Evolutionary conservation across 2,113 vertebrate genomes (phyloP).

Genomic region (Chaenogobius annularis): DNA sequence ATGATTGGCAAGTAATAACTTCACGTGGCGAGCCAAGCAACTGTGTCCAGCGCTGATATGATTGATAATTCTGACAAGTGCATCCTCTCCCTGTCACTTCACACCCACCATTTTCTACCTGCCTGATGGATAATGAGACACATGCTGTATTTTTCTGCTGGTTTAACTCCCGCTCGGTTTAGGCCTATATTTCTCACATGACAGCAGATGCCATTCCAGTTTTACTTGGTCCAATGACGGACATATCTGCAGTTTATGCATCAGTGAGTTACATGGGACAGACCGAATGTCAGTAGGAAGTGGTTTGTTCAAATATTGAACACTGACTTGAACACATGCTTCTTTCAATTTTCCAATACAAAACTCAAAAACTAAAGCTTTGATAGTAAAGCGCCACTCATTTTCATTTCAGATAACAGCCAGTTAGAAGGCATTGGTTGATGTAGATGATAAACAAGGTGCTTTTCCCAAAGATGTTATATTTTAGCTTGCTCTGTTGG

Average conservation of each 20-base stretch:
- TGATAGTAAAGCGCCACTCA: neutral
- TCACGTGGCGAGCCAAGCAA: slow-evolving; percentile 25
- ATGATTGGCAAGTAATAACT: slow-evolving; percentile 55
- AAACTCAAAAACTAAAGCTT: neutral
- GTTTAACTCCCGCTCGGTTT: slow-evolving; percentile 26
- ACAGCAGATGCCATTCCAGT: slow-evolving; percentile 28
- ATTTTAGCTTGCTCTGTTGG: neutral
- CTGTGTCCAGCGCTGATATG: slow-evolving; percentile 39
- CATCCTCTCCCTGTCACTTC: slow-evolving; percentile 38
- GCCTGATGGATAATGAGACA: slow-evolving; percentile 33
- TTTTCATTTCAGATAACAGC: neutral
- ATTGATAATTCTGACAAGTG: slow-evolving; percentile 56
- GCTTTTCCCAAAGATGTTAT: neutral
- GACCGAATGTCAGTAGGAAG: slow-evolving; percentile 12
- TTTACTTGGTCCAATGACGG: slow-evolving; percentile 14
- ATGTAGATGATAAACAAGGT: neutral
- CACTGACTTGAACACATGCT: neutral
- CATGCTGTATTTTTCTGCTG: slow-evolving; percentile 22
- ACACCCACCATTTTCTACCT: slow-evolving; percentile 20
- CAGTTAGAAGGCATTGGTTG: neutral
- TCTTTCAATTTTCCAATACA: slow-evolving; percentile 16
- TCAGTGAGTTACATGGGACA: slow-evolving; percentile 8
- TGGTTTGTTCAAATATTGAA: slow-evolving; percentile 1
- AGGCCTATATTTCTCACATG: slow-evolving; percentile 25
- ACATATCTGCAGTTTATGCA: slow-evolving; percentile 20